Conservation (phyloP, 2,888 invertebrate genomes). For the Orthosia cruda region DNA sequence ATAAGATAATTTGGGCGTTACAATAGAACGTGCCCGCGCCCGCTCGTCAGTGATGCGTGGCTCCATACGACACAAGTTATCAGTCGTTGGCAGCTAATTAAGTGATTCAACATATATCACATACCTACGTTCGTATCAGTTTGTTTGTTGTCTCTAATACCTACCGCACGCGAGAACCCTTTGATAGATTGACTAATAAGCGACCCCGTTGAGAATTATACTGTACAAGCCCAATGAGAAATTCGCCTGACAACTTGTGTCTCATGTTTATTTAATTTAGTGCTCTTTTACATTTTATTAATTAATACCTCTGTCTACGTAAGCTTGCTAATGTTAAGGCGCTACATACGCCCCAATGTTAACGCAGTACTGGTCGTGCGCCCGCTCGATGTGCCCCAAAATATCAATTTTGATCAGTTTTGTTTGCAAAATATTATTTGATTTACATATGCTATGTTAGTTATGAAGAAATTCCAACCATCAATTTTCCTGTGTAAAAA, state of each 20-base stretch:
- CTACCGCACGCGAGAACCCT: constrained; percentile 71
- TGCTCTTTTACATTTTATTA: constrained; percentile 68
- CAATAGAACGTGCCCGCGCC: constrained; percentile 63
- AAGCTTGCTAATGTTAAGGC: constrained; percentile 59
- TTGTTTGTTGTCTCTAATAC: constrained; percentile 65
- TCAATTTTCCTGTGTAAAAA: too few relatives aligned
- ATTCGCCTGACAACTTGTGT: constrained; percentile 69
- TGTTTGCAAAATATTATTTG: too few relatives aligned
- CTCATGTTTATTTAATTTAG: constrained; percentile 66
- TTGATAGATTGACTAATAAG: constrained; percentile 82
- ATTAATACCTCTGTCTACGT: constrained; percentile 65
- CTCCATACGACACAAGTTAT: constrained; percentile 69
- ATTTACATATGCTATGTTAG: too few relatives aligned
- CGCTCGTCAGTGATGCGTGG: constrained; percentile 59
- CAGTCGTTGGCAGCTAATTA: constrained; percentile 75
- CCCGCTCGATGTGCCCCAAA: too few relatives aligned
- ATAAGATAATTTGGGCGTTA: constrained; percentile 65
- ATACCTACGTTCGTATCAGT: constrained; percentile 59
- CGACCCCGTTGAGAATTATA: constrained; percentile 71
- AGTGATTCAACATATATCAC: constrained; percentile 71
- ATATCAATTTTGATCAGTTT: too few relatives aligned
- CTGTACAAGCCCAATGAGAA: constrained; percentile 67
- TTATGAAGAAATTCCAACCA: too few relatives aligned
- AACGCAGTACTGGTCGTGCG: too few relatives aligned
- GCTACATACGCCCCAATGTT: too few relatives aligned